Evolutionary conservation across 2,888 invertebrate genomes (phyloP).

Genomic region (Nemotelus nigrinus): DNA sequence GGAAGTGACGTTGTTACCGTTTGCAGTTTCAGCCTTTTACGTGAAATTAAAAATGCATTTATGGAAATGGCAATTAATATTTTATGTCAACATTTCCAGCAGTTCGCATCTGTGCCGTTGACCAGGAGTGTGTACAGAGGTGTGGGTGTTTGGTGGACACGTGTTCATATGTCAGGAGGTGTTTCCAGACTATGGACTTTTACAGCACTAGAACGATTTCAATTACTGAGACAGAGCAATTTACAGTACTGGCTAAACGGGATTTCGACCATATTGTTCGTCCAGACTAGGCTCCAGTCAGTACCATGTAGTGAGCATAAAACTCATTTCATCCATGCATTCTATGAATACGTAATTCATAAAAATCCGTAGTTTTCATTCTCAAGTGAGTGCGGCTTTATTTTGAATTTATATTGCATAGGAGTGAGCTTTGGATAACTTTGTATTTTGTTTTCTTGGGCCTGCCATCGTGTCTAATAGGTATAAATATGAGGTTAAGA

Average conservation of each 20-base stretch:
- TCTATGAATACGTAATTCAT: slow-evolving; percentile 30
- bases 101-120: slow-evolving; percentile 10
- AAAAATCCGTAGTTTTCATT: slow-evolving; percentile 9
- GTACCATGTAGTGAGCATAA: not conserved
- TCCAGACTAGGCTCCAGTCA: not conserved
- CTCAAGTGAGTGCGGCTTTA: not conserved
- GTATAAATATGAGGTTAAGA: too few species aligned
- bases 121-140: not conserved
- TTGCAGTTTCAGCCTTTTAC: not conserved
- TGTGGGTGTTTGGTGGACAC: not conserved
- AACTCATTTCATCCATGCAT: not conserved
- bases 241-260: not conserved
- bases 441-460: too few species aligned
- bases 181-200: not conserved
- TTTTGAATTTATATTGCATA: not conserved
- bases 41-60: slow-evolving; percentile 41
- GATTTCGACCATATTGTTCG: not conserved
- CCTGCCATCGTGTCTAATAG: too few species aligned
- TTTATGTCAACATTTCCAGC: slow-evolving; percentile 37
- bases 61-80: slow-evolving; percentile 41
- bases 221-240: slow-evolving; percentile 18
- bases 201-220: not conserved
- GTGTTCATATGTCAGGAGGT: not conserved
- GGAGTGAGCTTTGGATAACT: too few species aligned
- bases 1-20: not conserved